Conservation (phyloP, 2,113 vertebrate genomes). For the Bubo bubo region DNA sequence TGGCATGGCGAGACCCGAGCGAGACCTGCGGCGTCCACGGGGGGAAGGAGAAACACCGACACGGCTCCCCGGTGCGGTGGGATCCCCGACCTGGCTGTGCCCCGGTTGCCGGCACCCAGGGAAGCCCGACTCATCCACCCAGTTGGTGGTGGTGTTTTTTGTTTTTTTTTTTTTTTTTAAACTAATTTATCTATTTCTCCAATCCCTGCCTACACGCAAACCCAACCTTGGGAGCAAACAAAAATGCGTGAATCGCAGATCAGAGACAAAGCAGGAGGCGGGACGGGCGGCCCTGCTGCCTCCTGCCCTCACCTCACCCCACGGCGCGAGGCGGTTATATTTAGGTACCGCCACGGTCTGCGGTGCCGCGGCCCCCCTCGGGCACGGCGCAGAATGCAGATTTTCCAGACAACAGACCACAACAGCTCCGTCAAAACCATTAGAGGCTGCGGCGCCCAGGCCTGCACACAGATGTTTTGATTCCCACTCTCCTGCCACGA, state of each 20-base stretch:
- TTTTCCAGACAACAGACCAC: constrained; percentile 61
- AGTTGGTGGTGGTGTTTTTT: neutral
- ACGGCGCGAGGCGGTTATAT: constrained; percentile 50
- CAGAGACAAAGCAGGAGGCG: constrained; percentile 44
- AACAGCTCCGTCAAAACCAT: constrained; percentile 60
- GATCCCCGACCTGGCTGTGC: neutral
- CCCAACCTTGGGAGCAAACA: neutral
- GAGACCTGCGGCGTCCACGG: neutral
- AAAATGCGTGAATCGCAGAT: neutral
- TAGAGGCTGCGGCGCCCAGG: constrained; percentile 21
- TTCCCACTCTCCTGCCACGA: constrained; percentile 59
- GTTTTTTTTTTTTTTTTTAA: neutral
- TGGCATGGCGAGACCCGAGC: accelerated
- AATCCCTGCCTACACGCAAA: constrained; percentile 38
- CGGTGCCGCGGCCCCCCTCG: constrained; percentile 52
- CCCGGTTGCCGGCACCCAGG: neutral
- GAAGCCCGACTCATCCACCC: neutral
- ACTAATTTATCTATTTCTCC: constrained; percentile 4
- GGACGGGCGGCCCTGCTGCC: neutral
- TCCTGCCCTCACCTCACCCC: constrained; percentile 59
- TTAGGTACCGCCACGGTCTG: constrained; percentile 37
- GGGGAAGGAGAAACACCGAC: accelerated
- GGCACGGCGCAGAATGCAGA: constrained; percentile 37
- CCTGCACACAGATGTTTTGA: constrained; percentile 60
- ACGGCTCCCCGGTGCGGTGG: neutral